Percentiles rank a stretch among this genome's conserved stretches.
These are phyloP conservation scores for Aegotheles bennettii DNA, from an alignment of 2,113 vertebrate genomes.

Conservation along the genomic window DNA sequence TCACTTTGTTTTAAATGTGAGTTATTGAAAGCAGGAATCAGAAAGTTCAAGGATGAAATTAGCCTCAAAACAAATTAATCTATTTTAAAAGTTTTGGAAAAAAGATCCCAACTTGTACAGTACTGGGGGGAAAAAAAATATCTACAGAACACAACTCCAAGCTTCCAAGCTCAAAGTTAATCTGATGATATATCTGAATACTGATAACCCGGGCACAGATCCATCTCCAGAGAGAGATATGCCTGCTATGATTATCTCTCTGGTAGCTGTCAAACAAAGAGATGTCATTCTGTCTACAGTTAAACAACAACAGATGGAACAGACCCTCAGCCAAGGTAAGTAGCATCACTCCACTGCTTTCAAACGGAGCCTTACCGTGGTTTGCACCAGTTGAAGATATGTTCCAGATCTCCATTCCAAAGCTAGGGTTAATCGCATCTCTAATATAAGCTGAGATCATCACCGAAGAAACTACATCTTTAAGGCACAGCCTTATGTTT, in stretches of 20 bases:
- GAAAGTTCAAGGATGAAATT: conserved; percentile 48
- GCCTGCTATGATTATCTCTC: conserved; percentile 63
- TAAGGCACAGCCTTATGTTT: neutral
- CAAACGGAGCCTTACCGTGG: neutral
- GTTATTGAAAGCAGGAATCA: conserved; percentile 50
- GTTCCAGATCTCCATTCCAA: neutral
- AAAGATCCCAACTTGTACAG: neutral
- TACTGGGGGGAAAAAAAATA: neutral
- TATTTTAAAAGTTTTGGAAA: conserved; percentile 38
- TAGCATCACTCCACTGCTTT: conserved; percentile 29
- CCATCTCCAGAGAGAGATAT: conserved; percentile 50
- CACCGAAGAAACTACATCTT: neutral
- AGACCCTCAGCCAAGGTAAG: conserved; percentile 61
- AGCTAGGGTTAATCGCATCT: neutral
- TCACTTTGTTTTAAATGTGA: conserved; percentile 47
- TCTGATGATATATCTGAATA: conserved; percentile 45
- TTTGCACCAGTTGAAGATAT: conserved; percentile 14
- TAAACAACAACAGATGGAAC: conserved; percentile 63
- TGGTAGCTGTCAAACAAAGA: conserved; percentile 62
- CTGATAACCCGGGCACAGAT: conserved; percentile 48
- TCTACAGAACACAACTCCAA: neutral
- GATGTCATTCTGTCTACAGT: conserved; percentile 59
- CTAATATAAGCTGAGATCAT: neutral
- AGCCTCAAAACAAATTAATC: conserved; percentile 44
- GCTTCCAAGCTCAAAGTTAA: conserved; percentile 39